A percentile compares a stretch with the other conserved stretches of the same genome.
Evolutionary conservation across 30 jellyfish, hydroid and myxozoan genomes (phyloP).

Genomic region (Sanderia malayensis): DNA sequence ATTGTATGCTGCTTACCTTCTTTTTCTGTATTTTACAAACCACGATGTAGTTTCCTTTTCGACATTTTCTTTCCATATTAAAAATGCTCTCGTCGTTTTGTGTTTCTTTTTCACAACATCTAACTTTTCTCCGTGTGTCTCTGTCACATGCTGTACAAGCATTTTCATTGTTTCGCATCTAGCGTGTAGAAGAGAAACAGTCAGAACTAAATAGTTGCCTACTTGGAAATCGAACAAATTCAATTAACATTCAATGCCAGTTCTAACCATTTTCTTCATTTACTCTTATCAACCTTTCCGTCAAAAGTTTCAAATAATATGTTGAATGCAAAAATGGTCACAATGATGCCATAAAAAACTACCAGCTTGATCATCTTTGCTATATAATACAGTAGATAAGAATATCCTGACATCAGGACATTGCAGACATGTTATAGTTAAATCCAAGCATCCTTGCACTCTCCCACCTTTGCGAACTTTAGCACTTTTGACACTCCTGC

Average conservation of each 20-base stretch:
- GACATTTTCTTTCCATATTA: conserved; percentile 1
- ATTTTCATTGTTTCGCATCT: conserved; percentile 1
- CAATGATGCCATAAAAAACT: background rate
- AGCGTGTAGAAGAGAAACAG: background rate
- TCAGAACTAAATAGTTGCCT: no score
- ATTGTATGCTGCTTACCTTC: conserved; percentile 27
- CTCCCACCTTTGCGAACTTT: no score
- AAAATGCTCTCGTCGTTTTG: conserved; percentile 2
- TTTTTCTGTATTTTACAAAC: conserved; percentile 25
- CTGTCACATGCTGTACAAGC: background rate
- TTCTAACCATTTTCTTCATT: no score
- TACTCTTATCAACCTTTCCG: background rate
- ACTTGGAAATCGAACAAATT: no score
- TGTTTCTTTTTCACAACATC: background rate
- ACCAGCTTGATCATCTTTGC: background rate
- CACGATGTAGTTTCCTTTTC: conserved; percentile 24
- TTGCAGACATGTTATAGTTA: conserved; percentile 8
- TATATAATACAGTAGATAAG: background rate
- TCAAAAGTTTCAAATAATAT: background rate
- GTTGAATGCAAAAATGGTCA: background rate
- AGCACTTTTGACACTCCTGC: no score
- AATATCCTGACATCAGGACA: background rate
- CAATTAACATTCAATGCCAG: no score
- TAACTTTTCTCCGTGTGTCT: background rate
- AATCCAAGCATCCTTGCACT: no score